phyloP scores from a whole-genome alignment of 2,888 invertebrate species.

The Caenorhabditis sinica region DNA sequence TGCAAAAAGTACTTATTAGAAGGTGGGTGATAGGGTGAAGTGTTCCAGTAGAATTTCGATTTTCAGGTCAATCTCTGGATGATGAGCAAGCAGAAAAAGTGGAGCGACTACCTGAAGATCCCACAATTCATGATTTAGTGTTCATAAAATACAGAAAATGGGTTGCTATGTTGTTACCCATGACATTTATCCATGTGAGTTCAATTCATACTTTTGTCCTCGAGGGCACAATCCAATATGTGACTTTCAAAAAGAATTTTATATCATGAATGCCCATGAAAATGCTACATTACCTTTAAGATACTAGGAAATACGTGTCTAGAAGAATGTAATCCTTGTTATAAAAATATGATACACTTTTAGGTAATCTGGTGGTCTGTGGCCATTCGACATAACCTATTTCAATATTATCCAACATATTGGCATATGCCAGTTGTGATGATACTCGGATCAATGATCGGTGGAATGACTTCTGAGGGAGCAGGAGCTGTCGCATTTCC shows the following conservation, averaged over 20 bases:
- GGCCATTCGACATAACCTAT: conserved; percentile 78
- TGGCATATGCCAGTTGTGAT: conserved; percentile 83
- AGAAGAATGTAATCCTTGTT: background rate
- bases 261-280: no score
- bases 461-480: conserved; percentile 82
- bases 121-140: conserved; percentile 70
- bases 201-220: no score
- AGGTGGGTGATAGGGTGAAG: conserved; percentile 13
- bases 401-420: conserved; percentile 78
- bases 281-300: no score
- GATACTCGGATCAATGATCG: conserved; percentile 83
- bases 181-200: conserved; percentile 74
- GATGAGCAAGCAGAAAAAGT: conserved; percentile 69
- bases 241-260: no score
- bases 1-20: conserved; percentile 68
- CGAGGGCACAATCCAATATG: no score
- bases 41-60: background rate
- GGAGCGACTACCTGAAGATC: conserved; percentile 65
- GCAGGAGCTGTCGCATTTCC: conserved; percentile 82
- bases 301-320: no score
- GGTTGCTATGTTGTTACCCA: conserved; percentile 75
- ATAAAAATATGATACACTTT: conserved; percentile 28
- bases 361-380: conserved; percentile 81
- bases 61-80: conserved; percentile 76
- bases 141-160: conserved; percentile 77